Base-by-base conservation (phyloP, 2,888 invertebrate genomes). In the Dendrolimus pini region DNA sequence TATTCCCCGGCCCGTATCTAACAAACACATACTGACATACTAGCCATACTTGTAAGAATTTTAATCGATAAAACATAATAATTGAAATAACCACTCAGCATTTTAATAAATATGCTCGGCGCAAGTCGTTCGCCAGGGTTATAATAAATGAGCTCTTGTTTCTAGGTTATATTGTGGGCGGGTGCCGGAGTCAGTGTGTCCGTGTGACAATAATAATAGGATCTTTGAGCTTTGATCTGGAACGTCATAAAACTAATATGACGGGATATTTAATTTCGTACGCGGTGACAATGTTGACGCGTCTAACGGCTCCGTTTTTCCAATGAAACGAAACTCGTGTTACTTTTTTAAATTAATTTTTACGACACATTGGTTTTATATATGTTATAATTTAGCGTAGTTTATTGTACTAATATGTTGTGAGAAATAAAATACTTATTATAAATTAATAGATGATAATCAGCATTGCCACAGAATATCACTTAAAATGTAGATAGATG, bases 181-280 rank as follows among this genome's bases (percentile, higher is more conserved):
- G 55, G 41, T 53, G 47, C 41, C 57, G 52, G 30, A 47, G 30
- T 13, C 12, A 12, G 55, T 53, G 55, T 62, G 30, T 13, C 12
- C 47, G 55, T 53, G 55, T 62, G 58, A 67, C 63, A 64, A 66
- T 60, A 64, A 61, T 59, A 65, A 65, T 65, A 67, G 56, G 55
- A 62, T 60, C 56, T 61, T 60, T 56, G 60, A 59, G 59, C 65
- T 69, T 68, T 69, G 69, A 69, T 69, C 66, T 66, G 60, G 57
- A 10, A 64, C 54, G 53, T 62, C 68, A 67, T 66, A 66, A 68
- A 65, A 62, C 52, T 55, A 59, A 63, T 60, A 65, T 66, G 65
- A 69, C 69, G 66, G 65, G 64, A 65, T 65, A 65, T 64, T 65
- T 64, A 65, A 66, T 60, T 62, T 61, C 63, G 57, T 59, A 54